Evolutionary conservation across 2,797 vertebrate species (phyloP).

Genomic region (Meriones psammophilus): DNA sequence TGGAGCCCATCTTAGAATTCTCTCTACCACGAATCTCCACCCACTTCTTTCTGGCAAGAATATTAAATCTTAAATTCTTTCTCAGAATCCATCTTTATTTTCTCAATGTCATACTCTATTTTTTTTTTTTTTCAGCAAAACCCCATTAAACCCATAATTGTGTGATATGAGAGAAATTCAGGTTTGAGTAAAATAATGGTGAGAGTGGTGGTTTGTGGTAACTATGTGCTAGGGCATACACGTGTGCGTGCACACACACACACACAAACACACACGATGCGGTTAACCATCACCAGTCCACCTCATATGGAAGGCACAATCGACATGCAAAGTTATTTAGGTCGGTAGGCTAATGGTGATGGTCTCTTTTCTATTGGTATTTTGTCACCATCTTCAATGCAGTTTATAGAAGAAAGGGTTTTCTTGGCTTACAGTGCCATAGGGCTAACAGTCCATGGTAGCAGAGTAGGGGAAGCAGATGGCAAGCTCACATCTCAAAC

Average conservation of each 20-base stretch:
- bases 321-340: not conserved
- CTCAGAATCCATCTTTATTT: conserved; percentile 26
- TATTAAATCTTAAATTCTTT: not conserved
- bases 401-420: not conserved
- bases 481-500: not conserved
- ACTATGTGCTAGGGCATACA: not conserved
- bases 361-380: not conserved
- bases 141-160: not conserved
- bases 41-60: not conserved
- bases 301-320: not conserved
- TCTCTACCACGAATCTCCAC: not conserved
- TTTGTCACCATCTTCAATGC: not conserved
- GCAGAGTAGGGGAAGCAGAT: not conserved
- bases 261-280: not conserved
- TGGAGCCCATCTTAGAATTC: not conserved
- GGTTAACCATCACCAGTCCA: not conserved
- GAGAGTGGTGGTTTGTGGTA: not conserved
- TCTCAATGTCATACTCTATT: conserved; percentile 9
- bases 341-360: not conserved
- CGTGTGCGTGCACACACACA: too few relatives aligned
- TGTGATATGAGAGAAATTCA: not conserved
- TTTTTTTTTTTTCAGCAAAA: not conserved
- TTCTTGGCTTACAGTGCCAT: not conserved
- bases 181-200: conserved; percentile 1
- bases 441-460: not conserved